These are phyloP conservation scores for Xenopus petersii DNA, from an alignment of 2,797 vertebrate genomes.

Conservation along the genomic window DNA sequence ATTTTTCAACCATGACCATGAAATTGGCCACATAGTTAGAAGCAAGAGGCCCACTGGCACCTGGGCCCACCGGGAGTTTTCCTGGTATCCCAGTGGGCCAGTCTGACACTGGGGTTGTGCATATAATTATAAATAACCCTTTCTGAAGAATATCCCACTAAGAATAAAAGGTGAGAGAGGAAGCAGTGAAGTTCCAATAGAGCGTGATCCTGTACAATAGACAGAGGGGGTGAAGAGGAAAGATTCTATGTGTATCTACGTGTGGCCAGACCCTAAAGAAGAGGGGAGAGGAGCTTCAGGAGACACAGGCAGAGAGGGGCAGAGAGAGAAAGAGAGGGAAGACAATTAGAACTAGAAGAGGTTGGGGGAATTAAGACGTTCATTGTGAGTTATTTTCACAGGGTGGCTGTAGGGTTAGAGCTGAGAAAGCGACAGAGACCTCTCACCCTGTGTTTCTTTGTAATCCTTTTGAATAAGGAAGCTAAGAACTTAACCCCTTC, in stretches of 20 bases:
- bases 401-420: slow-evolving; percentile 37
- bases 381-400: slow-evolving; percentile 47
- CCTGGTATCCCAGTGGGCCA: no score
- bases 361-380: slow-evolving; percentile 46
- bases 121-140: no score
- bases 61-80: no score
- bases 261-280: not conserved
- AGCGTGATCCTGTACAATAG: no score
- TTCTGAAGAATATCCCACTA: no score
- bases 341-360: slow-evolving; percentile 18
- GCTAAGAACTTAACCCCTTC: slow-evolving; percentile 38
- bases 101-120: no score
- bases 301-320: not conserved
- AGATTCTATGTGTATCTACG: slow-evolving; percentile 3
- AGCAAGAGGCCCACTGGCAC: no score
- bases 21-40: no score
- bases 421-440: slow-evolving; percentile 27
- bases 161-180: no score
- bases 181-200: no score
- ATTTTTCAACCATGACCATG: no score
- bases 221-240: slow-evolving; percentile 2
- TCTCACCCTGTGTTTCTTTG: slow-evolving; percentile 31
- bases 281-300: not conserved
- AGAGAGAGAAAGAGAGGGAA: not conserved
- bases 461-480: slow-evolving; percentile 39